Evolutionary conservation across 2,797 vertebrate species (phyloP).

Genomic region (Pipistrellus pygmaeus): DNA sequence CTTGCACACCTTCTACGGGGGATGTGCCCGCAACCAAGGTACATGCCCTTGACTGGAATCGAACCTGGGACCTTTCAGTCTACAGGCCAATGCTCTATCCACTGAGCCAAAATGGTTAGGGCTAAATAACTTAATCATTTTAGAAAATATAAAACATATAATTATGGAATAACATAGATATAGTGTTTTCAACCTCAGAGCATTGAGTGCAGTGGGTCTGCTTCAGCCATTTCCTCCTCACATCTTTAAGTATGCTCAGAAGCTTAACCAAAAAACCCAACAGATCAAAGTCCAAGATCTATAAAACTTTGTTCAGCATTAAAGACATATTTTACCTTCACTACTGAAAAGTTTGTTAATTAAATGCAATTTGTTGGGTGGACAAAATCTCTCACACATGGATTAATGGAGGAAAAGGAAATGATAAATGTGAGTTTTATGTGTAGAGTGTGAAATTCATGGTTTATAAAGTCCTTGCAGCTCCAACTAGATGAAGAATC

Average conservation of each 20-base stretch:
- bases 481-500: background rate
- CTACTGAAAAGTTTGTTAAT: slow-evolving; percentile 27
- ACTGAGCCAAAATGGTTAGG: no score
- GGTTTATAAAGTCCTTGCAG: background rate
- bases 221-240: background rate
- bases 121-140: slow-evolving; percentile 19
- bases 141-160: slow-evolving; percentile 40
- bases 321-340: slow-evolving; percentile 53
- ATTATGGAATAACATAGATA: background rate
- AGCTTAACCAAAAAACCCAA: background rate
- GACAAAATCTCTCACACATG: slow-evolving; percentile 25
- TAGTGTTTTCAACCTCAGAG: background rate
- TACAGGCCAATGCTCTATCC: no score
- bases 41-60: no score
- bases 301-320: background rate
- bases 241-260: background rate
- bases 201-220: background rate
- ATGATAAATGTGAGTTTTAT: background rate
- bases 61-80: no score
- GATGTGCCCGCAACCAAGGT: no score
- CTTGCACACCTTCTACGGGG: no score
- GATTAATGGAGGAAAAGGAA: background rate
- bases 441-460: background rate
- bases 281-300: background rate
- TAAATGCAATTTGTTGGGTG: background rate